Evolutionary conservation across 2,888 invertebrate genomes (phyloP), one percentile per base, ranked within the genome.

Genomic region (Hermaeophaga mercurialis): DNA sequence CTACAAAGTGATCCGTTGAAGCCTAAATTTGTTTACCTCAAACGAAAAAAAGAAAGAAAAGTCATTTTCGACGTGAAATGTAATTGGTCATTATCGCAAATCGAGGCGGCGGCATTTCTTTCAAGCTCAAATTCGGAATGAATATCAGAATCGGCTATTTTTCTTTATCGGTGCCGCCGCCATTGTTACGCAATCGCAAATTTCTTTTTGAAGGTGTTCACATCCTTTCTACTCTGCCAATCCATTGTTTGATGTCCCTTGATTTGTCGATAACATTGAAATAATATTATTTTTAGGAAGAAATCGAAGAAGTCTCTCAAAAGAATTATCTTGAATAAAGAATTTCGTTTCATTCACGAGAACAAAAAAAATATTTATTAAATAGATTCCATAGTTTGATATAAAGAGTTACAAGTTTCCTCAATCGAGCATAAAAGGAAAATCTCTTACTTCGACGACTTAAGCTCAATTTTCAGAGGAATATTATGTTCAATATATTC

Each of bases 21-120:
- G 17, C 18, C 9, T 6, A 19, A 17, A 19, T 19, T 41, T 19
- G 41, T 19, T 19, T 19, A 19, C 15, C 18, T 41, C n/a, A 19
- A 19, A n/a, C 9, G 12, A 19, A 17, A 19, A 19, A 17, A 19
- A 41, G 18, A 19, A 19, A 19, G 18, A 9, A 9, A 15, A 41
- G 41, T 19, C 9, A 19, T 17, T 41, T 33, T 12, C 33, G 33
- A 33, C 11, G 8, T 33, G 11, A 11, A 12, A 33, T 9, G 24
- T 43, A 43, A 43, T 43, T 43, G 43, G 24, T 43, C 43, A 43
- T 43, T 43, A 43, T 43, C 43, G 22, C 43, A 24, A 43, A 43
- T 18, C 17, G 41, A 8, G 5, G 17, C 43, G n/a, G 43, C 22
- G 14, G 24, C 43, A 18, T 24, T 43, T 24, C 43, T 24, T 43